phyloP scores from a whole-genome alignment of 2,888 invertebrate species.

The Blastobasis lacticolella region DNA sequence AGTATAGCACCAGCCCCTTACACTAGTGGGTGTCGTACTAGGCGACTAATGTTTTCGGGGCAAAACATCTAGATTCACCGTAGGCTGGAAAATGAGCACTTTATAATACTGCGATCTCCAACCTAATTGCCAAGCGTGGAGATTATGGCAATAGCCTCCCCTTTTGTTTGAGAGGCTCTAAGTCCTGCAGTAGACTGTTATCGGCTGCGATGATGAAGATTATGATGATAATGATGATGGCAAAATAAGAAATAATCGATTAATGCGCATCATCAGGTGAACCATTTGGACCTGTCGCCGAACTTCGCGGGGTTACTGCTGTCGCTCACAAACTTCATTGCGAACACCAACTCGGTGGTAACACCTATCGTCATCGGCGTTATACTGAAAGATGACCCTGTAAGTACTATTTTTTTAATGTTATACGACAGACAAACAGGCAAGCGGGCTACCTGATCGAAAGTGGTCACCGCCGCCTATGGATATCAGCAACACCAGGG shows the following conservation, averaged over 20 bases:
- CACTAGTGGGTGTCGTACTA: no score
- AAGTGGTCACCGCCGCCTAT: not conserved
- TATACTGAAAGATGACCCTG: conserved; percentile 76
- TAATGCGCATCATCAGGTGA: conserved; percentile 60
- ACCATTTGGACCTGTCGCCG: conserved; percentile 87
- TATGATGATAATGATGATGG: no score
- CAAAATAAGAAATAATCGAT: not conserved
- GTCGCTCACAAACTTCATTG: conserved; percentile 84
- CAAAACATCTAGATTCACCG: no score
- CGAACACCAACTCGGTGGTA: conserved; percentile 80
- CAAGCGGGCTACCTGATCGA: not conserved
- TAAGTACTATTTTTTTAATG: conserved; percentile 21
- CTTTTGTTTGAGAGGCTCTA: no score
- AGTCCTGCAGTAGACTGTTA: no score
- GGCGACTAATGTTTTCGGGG: no score
- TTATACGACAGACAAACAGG: not conserved
- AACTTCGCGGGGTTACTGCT: conserved; percentile 86
- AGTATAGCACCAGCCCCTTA: no score
- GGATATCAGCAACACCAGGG: not conserved
- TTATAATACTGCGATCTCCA: no score
- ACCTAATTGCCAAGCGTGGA: no score
- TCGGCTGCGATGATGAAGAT: no score
- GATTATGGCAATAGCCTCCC: no score
- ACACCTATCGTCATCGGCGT: conserved; percentile 81
- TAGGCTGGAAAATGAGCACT: no score